These are phyloP conservation scores for Lissonota sp. DNA, from an alignment of 2,888 invertebrate species.

Conservation along the genomic window DNA sequence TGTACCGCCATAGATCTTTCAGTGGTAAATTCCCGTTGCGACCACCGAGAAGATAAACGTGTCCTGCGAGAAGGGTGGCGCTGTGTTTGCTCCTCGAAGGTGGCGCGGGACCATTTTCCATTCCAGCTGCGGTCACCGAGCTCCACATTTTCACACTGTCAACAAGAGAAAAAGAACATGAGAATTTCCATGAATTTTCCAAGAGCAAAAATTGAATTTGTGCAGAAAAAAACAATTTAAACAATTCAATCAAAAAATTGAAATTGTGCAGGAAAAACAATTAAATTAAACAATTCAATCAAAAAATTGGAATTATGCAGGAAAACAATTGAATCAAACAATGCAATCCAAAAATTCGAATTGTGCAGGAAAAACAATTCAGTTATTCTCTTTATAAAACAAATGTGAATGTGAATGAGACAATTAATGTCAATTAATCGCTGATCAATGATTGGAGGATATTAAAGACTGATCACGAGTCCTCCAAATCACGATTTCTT, in stretches of 20 bases:
- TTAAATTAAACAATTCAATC: no score
- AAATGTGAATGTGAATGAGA: no score
- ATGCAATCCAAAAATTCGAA: no score
- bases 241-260: no score
- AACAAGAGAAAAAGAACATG: slow-evolving; percentile 31
- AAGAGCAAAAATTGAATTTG: background rate
- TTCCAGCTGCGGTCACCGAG: slow-evolving; percentile 85
- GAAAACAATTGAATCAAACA: no score
- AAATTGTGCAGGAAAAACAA: no score
- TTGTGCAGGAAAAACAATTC: no score
- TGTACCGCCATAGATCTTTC: slow-evolving; percentile 94
- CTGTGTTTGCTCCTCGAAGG: slow-evolving; percentile 93
- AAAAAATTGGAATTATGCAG: no score
- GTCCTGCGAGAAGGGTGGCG: slow-evolving; percentile 90
- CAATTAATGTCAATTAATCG: background rate
- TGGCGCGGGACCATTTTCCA: slow-evolving; percentile 85
- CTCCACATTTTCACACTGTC: slow-evolving; percentile 85
- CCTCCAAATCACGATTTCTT: slow-evolving; percentile 7
- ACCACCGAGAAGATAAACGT: slow-evolving; percentile 93
- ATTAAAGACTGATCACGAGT: background rate
- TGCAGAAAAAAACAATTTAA: no score
- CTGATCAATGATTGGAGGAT: background rate
- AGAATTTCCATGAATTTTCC: background rate
- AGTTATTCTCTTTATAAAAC: no score
- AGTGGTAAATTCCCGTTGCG: slow-evolving; percentile 92